These are phyloP conservation scores for Andricus grossulariae DNA, from an alignment of 1,140 invertebrate genomes.

Conservation along the genomic window DNA sequence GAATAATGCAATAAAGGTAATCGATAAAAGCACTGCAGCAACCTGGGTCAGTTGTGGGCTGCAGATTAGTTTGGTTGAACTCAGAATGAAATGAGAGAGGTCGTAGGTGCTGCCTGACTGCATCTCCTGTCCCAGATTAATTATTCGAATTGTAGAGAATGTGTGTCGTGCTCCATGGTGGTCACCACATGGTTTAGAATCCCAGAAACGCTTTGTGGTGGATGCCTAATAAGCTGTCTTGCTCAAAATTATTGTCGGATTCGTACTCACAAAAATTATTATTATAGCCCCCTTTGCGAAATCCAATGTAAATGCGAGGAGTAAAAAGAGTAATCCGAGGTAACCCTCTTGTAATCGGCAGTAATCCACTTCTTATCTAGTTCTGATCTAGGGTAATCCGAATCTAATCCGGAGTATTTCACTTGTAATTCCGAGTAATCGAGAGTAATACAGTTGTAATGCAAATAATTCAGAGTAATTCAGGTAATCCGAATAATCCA, in stretches of 20 bases:
- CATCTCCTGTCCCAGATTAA: conserved; percentile 34
- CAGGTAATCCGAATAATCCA: no score
- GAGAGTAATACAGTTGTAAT: no score
- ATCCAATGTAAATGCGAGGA: no score
- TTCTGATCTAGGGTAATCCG: no score
- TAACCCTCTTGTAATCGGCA: no score
- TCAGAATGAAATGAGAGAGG: conserved; percentile 30
- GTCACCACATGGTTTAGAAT: conserved; percentile 23
- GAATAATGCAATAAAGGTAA: conserved; percentile 53
- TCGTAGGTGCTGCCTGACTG: conserved; percentile 14
- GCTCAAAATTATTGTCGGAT: conserved; percentile 6
- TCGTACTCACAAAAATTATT: no score
- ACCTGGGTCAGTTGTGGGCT: conserved; percentile 47
- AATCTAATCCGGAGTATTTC: no score
- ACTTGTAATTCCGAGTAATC: no score
- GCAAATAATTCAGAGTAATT: no score
- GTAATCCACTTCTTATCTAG: no score
- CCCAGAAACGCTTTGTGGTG: conserved; percentile 5
- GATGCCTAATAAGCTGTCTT: conserved; percentile 1
- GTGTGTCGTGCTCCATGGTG: conserved; percentile 23
- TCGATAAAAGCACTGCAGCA: conserved; percentile 54
- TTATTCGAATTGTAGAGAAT: conserved; percentile 39
- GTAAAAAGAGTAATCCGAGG: no score
- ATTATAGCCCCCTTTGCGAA: no score
- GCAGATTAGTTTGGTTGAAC: conserved; percentile 56